phyloP scores from a whole-genome alignment of 2,797 vertebrate genomes.

The Octomys mimax region DNA sequence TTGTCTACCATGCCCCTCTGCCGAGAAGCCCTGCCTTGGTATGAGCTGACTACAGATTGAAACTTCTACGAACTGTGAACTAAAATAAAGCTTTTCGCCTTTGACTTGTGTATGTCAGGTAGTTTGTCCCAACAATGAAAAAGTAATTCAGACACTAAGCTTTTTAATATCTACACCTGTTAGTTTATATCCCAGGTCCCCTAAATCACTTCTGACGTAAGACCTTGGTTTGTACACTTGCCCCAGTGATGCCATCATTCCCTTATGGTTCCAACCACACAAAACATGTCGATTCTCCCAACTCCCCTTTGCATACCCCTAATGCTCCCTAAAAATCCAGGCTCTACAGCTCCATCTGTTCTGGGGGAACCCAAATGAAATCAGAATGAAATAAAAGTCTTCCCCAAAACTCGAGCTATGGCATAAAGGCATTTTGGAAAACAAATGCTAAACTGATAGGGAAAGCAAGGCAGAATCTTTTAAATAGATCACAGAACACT shows the following conservation, averaged over 20 bases:
- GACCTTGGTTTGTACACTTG: background rate
- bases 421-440: background rate
- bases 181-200: background rate
- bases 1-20: background rate
- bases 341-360: background rate
- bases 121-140: background rate
- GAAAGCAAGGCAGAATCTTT: conserved; percentile 36
- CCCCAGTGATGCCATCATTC: too few species aligned
- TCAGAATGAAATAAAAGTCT: conserved; percentile 15
- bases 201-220: background rate
- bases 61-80: background rate
- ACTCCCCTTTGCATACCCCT: too few species aligned
- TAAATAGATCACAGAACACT: conserved; percentile 16
- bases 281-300: background rate
- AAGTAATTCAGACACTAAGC: background rate
- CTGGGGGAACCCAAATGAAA: conserved; percentile 32
- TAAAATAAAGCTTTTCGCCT: background rate
- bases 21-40: background rate
- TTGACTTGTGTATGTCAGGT: background rate
- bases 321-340: background rate
- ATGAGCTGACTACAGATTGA: background rate
- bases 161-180: background rate
- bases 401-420: background rate
- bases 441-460: background rate
- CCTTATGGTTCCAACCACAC: background rate